phyloP scores from a whole-genome alignment of 2,113 vertebrate genomes.

The Dasyurus viverrinus region DNA sequence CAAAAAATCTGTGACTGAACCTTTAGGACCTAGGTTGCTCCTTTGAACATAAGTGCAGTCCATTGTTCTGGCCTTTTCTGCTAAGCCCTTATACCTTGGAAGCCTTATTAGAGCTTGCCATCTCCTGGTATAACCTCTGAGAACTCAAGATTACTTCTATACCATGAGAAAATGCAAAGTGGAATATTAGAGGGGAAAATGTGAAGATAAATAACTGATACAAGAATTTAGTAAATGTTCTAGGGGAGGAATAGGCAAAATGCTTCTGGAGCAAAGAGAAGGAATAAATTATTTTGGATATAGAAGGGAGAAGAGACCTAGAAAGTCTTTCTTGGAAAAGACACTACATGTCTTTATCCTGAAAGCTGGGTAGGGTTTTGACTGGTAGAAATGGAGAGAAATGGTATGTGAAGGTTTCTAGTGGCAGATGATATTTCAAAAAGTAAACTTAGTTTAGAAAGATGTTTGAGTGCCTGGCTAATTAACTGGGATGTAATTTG shows the following conservation, averaged over 20 bases:
- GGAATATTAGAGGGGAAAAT: neutral
- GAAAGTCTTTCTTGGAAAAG: neutral
- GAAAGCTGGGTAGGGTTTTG: neutral
- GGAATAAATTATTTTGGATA: neutral
- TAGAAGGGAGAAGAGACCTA: neutral
- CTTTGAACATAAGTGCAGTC: neutral
- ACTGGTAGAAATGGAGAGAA: neutral
- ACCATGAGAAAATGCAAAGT: neutral
- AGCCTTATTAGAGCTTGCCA: neutral
- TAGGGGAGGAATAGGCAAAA: neutral
- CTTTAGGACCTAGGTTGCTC: neutral
- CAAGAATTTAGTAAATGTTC: neutral
- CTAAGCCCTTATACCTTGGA: neutral
- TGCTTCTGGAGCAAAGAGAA: neutral
- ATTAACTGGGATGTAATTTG: neutral
- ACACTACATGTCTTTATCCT: neutral
- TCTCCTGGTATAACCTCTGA: neutral
- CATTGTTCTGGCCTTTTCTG: neutral
- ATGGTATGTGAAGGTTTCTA: neutral
- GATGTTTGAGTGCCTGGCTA: neutral
- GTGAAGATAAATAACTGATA: neutral
- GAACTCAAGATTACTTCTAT: neutral
- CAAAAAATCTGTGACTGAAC: neutral
- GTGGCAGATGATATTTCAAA: neutral
- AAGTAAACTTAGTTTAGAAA: neutral